These are phyloP conservation scores for Hymenochirus boettgeri DNA, from an alignment of 2,113 vertebrate genomes.

Conservation along the genomic window DNA sequence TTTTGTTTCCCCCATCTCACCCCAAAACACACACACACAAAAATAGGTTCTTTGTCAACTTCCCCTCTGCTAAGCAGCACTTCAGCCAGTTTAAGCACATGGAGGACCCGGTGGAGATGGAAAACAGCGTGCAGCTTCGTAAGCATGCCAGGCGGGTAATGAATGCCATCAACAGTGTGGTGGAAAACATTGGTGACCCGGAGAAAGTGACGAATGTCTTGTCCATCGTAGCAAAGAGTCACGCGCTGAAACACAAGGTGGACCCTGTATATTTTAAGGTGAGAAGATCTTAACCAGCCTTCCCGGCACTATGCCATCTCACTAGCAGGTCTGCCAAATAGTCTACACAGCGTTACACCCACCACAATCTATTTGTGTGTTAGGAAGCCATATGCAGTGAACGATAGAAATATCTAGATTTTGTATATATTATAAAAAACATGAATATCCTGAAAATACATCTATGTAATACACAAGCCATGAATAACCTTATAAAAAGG, in stretches of 20 bases:
- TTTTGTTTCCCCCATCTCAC: neutral
- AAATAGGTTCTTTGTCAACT: conserved; percentile 91
- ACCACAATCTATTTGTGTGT: no score
- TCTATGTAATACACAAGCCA: no score
- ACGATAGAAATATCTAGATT: no score
- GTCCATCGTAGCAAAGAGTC: conserved; percentile 86
- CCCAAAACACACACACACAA: neutral
- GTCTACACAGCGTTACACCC: no score
- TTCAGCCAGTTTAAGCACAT: conserved; percentile 91
- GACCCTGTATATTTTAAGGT: conserved; percentile 97
- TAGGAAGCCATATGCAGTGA: no score
- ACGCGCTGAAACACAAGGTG: conserved; percentile 93
- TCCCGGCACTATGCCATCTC: no score
- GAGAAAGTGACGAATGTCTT: conserved; percentile 89
- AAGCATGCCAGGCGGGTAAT: conserved; percentile 83
- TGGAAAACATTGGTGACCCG: conserved; percentile 85
- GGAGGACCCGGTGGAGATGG: conserved; percentile 70
- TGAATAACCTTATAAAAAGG: no score
- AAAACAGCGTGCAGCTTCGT: conserved; percentile 72
- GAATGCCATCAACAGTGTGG: conserved; percentile 75
- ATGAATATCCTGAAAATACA: no score
- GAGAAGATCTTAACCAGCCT: no score
- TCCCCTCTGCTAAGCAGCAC: conserved; percentile 92
- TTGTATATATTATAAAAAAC: no score
- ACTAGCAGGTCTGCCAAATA: no score